phyloP scores from a whole-genome alignment of 2,797 vertebrate species.

The Enteromius fasciolatus region DNA sequence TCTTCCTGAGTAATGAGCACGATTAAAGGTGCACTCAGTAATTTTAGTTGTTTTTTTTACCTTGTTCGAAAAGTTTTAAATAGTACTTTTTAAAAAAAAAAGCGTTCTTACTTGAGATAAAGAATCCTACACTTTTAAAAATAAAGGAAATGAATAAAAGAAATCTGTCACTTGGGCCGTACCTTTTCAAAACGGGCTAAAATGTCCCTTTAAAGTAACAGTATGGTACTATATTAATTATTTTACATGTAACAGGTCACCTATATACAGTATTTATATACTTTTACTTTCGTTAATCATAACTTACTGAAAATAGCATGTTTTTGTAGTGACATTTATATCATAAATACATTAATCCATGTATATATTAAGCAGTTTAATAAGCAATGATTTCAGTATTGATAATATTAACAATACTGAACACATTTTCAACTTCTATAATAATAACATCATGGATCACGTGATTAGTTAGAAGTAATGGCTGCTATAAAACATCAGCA shows the following conservation, averaged over 20 bases:
- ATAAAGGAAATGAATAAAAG: background rate
- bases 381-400: background rate
- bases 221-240: background rate
- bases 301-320: background rate
- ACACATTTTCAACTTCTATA: no score
- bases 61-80: conserved; percentile 15
- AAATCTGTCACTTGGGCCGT: background rate
- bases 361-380: background rate
- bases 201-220: background rate
- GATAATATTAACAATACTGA: background rate
- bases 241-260: background rate
- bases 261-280: background rate
- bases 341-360: background rate
- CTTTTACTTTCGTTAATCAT: background rate
- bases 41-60: background rate
- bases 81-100: background rate
- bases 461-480: background rate
- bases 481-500: background rate
- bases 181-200: background rate
- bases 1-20: conserved; percentile 7
- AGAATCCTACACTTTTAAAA: background rate
- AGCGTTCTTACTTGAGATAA: background rate
- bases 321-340: background rate
- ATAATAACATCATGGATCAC: background rate
- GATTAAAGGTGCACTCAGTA: conserved; percentile 4